Evolutionary conservation across 2,113 vertebrate species (phyloP), one percentile per base, ranked within the genome.

Genomic region (Leucopsar rothschildi): DNA sequence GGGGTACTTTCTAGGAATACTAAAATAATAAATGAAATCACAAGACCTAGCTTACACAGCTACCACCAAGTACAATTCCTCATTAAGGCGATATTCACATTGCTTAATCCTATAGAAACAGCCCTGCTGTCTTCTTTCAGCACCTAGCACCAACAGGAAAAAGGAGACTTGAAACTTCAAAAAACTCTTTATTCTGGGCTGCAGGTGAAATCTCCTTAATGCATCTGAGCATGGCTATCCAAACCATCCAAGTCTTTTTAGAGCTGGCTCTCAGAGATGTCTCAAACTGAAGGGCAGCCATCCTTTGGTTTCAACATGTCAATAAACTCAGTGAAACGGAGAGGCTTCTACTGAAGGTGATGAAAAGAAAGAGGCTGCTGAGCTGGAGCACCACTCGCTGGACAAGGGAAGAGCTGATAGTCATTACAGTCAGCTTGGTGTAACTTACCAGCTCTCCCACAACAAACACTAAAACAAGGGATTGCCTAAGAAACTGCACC

Each of bases 341-440:
- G n/a, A 76, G 21, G 22, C 45, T 65, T 42, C 23, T 42, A 17
- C 31, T 25, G 37, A 31, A 55, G 28, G 29, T 37, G 27, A 21
- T 63, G 37, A 63, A 83, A 35, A 17, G 28, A 39, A 59, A 44
- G 70, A 49, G 45, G 14, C 35, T 78, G 8, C 65, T 70, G 71
- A 53, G 66, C 37, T n/a, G 49, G 22, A 75, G 3, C 49, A 49
- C 22, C 13, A 3, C 8, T 49, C 1, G 0, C 0, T 77, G 35
- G 75, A 16, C 39, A 15, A 8, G 39, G 31, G 21, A 60, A 24
- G 39, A 76, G 39, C 49, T 63, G 29, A 12, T 59, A 39, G 15
- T 80, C 5, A 0, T 63, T 28, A 13, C 15, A 10, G 0, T 45
- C 10, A 50, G 15, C 15, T 68, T n/a, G 15, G 31, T 50, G 15